phyloP scores from a whole-genome alignment of 2,113 vertebrate species.

The Potamarius usumacintae region DNA sequence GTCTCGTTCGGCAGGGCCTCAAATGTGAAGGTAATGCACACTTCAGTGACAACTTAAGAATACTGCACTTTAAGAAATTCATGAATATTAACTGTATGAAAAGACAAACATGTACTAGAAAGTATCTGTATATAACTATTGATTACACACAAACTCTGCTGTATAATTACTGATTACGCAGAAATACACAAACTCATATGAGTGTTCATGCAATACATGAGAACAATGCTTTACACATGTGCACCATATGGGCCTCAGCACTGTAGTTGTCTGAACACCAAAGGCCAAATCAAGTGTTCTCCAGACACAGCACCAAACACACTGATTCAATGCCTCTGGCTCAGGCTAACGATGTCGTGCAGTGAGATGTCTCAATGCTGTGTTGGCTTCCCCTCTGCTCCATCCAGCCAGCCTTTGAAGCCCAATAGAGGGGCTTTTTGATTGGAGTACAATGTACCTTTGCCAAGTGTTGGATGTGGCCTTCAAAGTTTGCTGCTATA shows the following conservation, averaged over 20 bases:
- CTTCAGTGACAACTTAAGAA: neutral
- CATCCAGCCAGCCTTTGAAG: conserved; percentile 53
- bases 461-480: conserved; percentile 40
- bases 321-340: conserved; percentile 18
- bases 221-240: conserved; percentile 8
- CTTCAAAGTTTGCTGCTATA: conserved; percentile 47
- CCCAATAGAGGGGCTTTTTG: conserved; percentile 41
- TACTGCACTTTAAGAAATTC: neutral
- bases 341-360: conserved; percentile 9
- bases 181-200: neutral
- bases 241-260: neutral
- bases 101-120: neutral
- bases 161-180: neutral
- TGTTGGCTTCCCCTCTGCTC: conserved; percentile 40
- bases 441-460: conserved; percentile 34
- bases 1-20: conserved; percentile 94
- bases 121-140: neutral
- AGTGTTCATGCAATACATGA: conserved; percentile 5
- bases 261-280: neutral
- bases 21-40: conserved; percentile 92
- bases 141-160: neutral
- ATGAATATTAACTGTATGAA: neutral
- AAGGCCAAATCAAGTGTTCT: conserved; percentile 14
- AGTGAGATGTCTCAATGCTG: conserved; percentile 43
- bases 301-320: conserved; percentile 17